These are phyloP conservation scores for Watsonalla binaria DNA, from an alignment of 2,888 invertebrate genomes.

Conservation along the genomic window DNA sequence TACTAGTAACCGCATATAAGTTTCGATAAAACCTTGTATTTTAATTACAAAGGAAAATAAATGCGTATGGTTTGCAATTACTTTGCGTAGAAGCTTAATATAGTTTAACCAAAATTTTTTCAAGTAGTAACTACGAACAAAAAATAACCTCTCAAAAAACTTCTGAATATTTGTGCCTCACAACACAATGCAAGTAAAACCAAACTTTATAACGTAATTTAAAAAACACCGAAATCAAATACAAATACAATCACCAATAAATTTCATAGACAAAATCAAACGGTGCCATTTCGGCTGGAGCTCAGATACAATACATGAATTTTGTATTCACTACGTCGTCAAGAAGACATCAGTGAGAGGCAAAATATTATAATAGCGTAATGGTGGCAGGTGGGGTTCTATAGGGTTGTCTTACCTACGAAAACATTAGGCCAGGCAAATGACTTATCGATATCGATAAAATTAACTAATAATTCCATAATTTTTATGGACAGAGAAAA, in stretches of 20 bases:
- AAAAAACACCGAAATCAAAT: constrained; percentile 43
- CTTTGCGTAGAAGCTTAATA: too few species aligned
- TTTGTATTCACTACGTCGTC: constrained; percentile 76
- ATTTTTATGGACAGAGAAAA: constrained; percentile 7
- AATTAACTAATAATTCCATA: not conserved
- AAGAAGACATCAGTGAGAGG: constrained; percentile 69
- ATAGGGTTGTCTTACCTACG: constrained; percentile 21
- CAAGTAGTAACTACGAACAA: too few species aligned
- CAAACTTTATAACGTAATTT: constrained; percentile 41
- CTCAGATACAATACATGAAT: constrained; percentile 36
- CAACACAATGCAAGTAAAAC: constrained; percentile 18
- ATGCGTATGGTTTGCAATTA: too few species aligned
- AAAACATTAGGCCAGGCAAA: constrained; percentile 5
- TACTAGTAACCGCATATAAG: too few species aligned
- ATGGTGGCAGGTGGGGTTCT: constrained; percentile 73
- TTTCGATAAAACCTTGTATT: too few species aligned
- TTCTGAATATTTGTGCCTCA: not conserved
- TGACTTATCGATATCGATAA: constrained; percentile 25
- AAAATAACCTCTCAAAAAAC: not conserved
- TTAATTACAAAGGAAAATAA: too few species aligned
- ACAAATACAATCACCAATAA: constrained; percentile 62
- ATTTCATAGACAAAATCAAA: constrained; percentile 52
- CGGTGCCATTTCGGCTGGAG: constrained; percentile 27
- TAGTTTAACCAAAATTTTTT: too few species aligned
- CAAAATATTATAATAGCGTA: constrained; percentile 77